phyloP scores from a whole-genome alignment of 2,113 vertebrate genomes.

The Xiphophorus hellerii region DNA sequence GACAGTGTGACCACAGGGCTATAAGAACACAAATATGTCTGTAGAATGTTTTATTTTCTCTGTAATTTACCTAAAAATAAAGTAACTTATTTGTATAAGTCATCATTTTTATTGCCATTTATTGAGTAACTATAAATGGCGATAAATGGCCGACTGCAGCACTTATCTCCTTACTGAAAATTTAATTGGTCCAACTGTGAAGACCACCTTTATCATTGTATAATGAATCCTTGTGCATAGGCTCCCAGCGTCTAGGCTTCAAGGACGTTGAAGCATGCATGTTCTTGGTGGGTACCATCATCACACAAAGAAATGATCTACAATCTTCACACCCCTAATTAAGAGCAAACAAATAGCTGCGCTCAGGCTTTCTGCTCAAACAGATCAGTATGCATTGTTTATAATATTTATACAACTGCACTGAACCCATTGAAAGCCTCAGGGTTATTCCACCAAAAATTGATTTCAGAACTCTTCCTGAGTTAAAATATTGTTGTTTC shows the following conservation, averaged over 20 bases:
- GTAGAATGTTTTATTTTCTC: constrained; percentile 13
- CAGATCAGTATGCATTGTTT: neutral
- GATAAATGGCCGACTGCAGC: no score
- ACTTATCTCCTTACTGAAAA: neutral
- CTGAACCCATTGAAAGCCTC: no score
- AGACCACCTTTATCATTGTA: neutral
- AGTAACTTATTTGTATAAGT: neutral
- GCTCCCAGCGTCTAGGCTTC: no score
- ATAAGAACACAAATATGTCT: constrained; percentile 36
- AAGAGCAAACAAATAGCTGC: neutral
- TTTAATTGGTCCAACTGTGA: neutral
- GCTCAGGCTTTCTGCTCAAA: neutral
- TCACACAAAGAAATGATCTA: neutral
- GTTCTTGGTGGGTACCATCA: neutral
- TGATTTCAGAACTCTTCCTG: no score
- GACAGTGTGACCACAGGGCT: constrained; percentile 21
- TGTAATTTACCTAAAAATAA: neutral
- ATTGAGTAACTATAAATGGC: neutral
- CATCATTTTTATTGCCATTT: neutral
- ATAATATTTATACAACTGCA: neutral
- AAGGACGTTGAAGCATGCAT: no score
- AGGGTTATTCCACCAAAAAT: no score
- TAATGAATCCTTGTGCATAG: neutral
- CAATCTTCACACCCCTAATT: neutral
- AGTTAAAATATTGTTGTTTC: no score